These are phyloP conservation scores for Syngnathus typhle DNA, from an alignment of 2,113 vertebrate genomes.

Conservation along the genomic window DNA sequence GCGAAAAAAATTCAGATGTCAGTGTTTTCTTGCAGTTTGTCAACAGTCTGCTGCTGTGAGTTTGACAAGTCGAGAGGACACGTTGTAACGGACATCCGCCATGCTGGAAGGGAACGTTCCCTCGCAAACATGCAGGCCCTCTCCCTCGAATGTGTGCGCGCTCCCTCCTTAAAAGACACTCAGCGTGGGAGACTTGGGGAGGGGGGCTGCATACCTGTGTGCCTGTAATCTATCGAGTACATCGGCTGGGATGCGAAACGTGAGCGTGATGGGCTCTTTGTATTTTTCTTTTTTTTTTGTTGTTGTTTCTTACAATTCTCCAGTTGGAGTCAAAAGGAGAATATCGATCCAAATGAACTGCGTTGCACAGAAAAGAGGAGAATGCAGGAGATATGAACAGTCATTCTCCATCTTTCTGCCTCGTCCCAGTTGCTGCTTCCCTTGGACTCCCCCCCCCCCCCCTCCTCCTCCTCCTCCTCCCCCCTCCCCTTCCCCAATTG, in stretches of 20 bases:
- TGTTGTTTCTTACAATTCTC: slow-evolving; percentile 57
- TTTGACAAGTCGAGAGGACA: slow-evolving; percentile 36
- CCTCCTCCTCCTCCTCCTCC: too few species aligned
- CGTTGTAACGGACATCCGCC: slow-evolving; percentile 33
- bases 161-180: slow-evolving; percentile 65
- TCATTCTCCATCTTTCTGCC: slow-evolving; percentile 47
- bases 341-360: slow-evolving; percentile 74
- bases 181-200: slow-evolving; percentile 59
- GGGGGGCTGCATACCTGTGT: slow-evolving; percentile 59
- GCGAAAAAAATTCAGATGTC: slow-evolving; percentile 45
- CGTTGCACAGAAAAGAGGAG: slow-evolving; percentile 70
- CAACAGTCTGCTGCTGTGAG: slow-evolving; percentile 37
- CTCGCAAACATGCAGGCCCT: slow-evolving; percentile 52
- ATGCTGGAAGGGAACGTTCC: slow-evolving; percentile 44
- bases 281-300: slow-evolving; percentile 23
- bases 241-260: slow-evolving; percentile 50
- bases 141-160: slow-evolving; percentile 65
- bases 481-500: not conserved
- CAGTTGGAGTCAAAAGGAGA: slow-evolving; percentile 71
- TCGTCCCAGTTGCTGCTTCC: slow-evolving; percentile 64
- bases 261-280: slow-evolving; percentile 71
- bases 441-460: slow-evolving; percentile 42
- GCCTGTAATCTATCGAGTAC: slow-evolving; percentile 60
- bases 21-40: slow-evolving; percentile 56
- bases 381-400: slow-evolving; percentile 48